phyloP scores from a whole-genome alignment of 2,113 vertebrate genomes.

The Paracanthobrama guichenoti region DNA sequence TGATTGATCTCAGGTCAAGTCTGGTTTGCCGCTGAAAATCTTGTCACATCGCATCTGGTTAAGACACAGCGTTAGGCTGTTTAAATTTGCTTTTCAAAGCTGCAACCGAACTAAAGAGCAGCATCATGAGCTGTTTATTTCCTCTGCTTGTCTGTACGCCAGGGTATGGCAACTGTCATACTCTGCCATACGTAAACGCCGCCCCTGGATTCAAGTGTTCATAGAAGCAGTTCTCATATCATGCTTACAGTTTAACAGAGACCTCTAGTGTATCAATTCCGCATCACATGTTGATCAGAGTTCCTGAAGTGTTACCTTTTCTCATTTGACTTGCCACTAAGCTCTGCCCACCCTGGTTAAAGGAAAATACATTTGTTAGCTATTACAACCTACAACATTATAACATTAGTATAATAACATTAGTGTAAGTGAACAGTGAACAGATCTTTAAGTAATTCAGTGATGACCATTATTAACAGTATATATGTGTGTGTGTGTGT shows the following conservation, averaged over 20 bases:
- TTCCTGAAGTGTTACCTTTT: not conserved
- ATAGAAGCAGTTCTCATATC: not conserved
- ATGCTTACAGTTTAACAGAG: conserved; percentile 17
- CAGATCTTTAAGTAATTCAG: not conserved
- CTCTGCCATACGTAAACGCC: no score
- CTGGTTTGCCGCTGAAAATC: no score
- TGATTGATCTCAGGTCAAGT: no score
- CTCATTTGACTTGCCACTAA: not conserved
- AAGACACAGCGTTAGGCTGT: no score
- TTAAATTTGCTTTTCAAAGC: no score
- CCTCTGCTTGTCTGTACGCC: no score
- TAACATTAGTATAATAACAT: not conserved
- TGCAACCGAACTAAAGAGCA: no score
- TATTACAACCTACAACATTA: not conserved
- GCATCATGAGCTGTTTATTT: no score
- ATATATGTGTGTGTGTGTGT: no score
- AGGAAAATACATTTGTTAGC: not conserved
- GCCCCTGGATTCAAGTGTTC: no score
- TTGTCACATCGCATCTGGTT: no score
- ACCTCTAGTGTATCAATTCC: conserved; percentile 32
- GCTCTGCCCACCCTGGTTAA: not conserved
- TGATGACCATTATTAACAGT: not conserved
- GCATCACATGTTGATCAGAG: conserved; percentile 1
- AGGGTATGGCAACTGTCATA: no score
- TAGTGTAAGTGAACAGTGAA: not conserved